Base-by-base conservation (phyloP, 2,113 vertebrate species). In the Atractosteus spatula region DNA sequence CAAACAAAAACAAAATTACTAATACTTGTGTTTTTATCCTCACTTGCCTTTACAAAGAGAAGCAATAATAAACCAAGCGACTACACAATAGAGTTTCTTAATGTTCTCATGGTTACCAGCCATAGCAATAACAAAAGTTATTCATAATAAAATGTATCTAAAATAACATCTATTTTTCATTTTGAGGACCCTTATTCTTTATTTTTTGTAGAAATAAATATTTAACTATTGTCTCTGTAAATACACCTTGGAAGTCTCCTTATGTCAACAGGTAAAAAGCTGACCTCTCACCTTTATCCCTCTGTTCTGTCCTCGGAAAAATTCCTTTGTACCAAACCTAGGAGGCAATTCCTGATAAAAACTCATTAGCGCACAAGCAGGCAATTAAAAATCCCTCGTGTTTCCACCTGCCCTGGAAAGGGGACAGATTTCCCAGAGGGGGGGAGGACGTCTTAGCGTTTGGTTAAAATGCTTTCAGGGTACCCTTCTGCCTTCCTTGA, bases 41-140 rank as follows among this genome's bases (percentile, higher is more conserved):
- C 8, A 45, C 29, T 68, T 54, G 71, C 71, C 64, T 74, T 51
- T 41, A 68, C 57, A 68, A 68, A 68, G 65, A 55, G 61, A 73
- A 61, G 65, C 55, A 68, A 73, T 43, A 47, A 72, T 56, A 66
- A 72, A 57, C 59, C 29, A 45, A 55, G 29, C 44, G 47, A 65
- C 61, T 64, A 65, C 61, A 72, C 86, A 85, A 80, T 85, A 84
- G 86, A 29, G 76, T 85, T 88, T 89, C 85, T 84, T 88, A 84
- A 87, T 87, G 87, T 88, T 87, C 84, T 88, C 85, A 85, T 91
- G 89, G 89, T 89, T 90, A 89, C 89, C 88, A 90, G 89, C 88
- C 89, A 91, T 90, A 89, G 87, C 89, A 86, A 90, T 89, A 90
- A 89, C 87, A 89, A 90, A 91, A 89, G 86, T 89, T 89, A 89